A percentile compares a stretch with the other conserved stretches of the same genome.
Conservation (phyloP, 2,888 invertebrate genomes). For the Disparrhopalites patrizii region DNA sequence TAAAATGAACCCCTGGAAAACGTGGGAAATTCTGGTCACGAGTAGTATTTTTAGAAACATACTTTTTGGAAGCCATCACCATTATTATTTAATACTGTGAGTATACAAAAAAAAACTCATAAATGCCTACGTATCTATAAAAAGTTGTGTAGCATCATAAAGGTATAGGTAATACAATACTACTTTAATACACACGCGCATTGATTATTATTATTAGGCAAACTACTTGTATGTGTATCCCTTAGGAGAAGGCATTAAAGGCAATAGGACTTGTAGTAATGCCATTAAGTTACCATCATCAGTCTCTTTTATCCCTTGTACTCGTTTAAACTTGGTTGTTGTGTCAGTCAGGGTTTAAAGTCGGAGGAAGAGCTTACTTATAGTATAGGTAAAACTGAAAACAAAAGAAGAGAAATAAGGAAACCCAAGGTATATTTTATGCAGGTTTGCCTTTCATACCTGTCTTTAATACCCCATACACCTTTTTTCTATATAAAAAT, state of each 20-base stretch:
- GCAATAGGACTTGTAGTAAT: constrained; percentile 12
- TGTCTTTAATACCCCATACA: too few relatives aligned
- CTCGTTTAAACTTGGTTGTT: constrained; percentile 29
- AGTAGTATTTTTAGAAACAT: too few relatives aligned
- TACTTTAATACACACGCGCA: neutral
- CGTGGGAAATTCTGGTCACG: too few relatives aligned
- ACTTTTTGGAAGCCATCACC: too few relatives aligned
- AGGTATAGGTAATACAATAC: neutral
- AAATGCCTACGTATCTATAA: too few relatives aligned
- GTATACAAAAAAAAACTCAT: too few relatives aligned
- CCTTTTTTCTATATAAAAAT: too few relatives aligned
- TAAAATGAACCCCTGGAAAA: too few relatives aligned
- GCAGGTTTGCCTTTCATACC: neutral
- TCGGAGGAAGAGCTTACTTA: constrained; percentile 15
- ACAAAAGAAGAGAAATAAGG: constrained; percentile 2
- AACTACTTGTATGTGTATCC: too few relatives aligned
- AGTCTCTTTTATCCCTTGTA: too few relatives aligned
- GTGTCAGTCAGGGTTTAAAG: constrained; percentile 37
- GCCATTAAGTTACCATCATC: neutral
- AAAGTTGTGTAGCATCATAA: too few relatives aligned
- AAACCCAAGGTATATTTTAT: neutral
- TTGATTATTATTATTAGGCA: neutral
- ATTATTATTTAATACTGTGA: too few relatives aligned
- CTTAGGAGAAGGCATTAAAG: neutral
- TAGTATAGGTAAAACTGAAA: constrained; percentile 11